Conservation (phyloP, 2,888 invertebrate species). For the Ashinkailepas kermadecensis region DNA sequence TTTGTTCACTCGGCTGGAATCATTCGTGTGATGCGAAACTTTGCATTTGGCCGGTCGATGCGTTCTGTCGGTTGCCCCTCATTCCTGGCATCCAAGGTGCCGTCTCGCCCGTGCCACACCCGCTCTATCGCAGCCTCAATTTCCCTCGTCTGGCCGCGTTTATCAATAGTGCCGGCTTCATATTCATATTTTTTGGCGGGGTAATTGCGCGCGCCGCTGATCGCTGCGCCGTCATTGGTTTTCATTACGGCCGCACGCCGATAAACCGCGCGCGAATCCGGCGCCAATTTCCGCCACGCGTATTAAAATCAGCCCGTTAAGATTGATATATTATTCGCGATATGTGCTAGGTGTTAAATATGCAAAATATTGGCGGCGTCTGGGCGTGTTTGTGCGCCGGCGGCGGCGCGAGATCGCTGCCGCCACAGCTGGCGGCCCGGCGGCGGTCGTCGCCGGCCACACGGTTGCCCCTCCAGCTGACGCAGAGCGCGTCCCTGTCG, state of each 20-base stretch:
- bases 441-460: background rate
- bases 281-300: constrained; percentile 18
- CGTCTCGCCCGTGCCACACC: background rate
- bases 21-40: too few relatives aligned
- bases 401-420: background rate
- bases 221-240: constrained; percentile 14
- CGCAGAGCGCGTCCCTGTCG: background rate
- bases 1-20: too few relatives aligned
- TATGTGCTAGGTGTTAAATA: constrained; percentile 15
- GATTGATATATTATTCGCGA: constrained; percentile 24
- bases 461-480: background rate
- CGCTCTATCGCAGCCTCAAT: background rate
- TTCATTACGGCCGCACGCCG: constrained; percentile 15
- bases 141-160: background rate
- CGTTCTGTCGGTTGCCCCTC: too few relatives aligned
- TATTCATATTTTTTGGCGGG: constrained; percentile 14
- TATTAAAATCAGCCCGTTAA: constrained; percentile 24
- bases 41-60: too few relatives aligned
- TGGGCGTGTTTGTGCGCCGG: background rate
- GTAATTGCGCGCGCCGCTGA: constrained; percentile 12
- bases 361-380: constrained; percentile 12
- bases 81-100: background rate
- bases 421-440: background rate
- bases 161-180: constrained; percentile 20
- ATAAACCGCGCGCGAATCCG: constrained; percentile 22